These are phyloP conservation scores for Rhinogobius similis DNA, from an alignment of 2,113 vertebrate species.

Conservation along the genomic window DNA sequence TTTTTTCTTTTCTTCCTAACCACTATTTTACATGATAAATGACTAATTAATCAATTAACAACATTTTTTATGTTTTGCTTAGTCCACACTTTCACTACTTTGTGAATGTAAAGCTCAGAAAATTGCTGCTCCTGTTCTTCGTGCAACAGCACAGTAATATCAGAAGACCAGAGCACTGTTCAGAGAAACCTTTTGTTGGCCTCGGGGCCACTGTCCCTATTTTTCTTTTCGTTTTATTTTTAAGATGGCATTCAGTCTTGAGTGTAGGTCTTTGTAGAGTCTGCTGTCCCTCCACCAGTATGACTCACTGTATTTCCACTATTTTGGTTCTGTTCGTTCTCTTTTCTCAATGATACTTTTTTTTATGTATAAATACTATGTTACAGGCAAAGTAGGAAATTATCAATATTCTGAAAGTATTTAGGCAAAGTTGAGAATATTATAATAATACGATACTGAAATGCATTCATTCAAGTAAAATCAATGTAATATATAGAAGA, in stretches of 20 bases:
- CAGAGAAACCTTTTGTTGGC: constrained; percentile 38
- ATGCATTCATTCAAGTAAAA: no score
- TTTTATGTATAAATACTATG: neutral
- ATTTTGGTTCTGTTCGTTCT: constrained; percentile 50
- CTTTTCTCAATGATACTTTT: constrained; percentile 36
- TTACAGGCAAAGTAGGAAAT: no score
- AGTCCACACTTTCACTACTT: constrained; percentile 16
- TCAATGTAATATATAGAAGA: no score
- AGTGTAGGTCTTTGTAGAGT: neutral
- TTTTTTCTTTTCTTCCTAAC: no score
- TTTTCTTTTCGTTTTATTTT: constrained; percentile 21
- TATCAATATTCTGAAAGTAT: no score
- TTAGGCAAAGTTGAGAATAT: no score
- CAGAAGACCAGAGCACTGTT: neutral
- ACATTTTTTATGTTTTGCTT: neutral
- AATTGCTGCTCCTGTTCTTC: constrained; percentile 40
- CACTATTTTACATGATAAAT: no score
- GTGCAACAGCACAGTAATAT: constrained; percentile 27
- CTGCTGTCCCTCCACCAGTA: constrained; percentile 6
- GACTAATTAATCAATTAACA: no score
- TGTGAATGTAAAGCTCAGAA: constrained; percentile 22
- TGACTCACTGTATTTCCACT: constrained; percentile 23
- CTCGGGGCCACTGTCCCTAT: constrained; percentile 39
- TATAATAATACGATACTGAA: no score
- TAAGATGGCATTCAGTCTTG: constrained; percentile 23